These are phyloP conservation scores for Cricetomys ansorgei DNA, from an alignment of 2,113 vertebrate species.

Conservation along the genomic window DNA sequence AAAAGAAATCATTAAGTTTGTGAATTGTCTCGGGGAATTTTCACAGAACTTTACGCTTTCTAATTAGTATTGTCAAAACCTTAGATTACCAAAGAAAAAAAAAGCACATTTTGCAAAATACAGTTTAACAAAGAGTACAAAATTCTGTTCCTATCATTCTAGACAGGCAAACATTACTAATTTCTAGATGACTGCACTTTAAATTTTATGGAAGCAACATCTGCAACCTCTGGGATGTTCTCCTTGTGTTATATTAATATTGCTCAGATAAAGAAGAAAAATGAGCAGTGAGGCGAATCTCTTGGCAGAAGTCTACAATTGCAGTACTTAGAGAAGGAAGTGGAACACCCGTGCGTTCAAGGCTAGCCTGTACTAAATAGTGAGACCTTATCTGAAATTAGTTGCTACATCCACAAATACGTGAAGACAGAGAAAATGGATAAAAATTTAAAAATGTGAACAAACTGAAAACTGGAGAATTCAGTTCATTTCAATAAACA, in stretches of 20 bases:
- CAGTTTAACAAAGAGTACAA: constrained; percentile 66
- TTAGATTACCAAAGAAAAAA: constrained; percentile 70
- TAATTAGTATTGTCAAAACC: constrained; percentile 79
- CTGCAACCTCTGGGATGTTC: constrained; percentile 44
- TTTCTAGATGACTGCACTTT: constrained; percentile 65
- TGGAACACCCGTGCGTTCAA: too few relatives aligned
- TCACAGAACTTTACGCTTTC: constrained; percentile 66
- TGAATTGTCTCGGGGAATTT: constrained; percentile 66
- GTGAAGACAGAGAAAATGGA: neutral
- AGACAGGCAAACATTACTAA: constrained; percentile 71
- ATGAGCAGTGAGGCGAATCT: neutral
- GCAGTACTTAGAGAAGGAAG: neutral
- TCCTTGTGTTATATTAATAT: constrained; percentile 34
- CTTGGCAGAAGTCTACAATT: fast-evolving
- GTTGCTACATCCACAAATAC: neutral
- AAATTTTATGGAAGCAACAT: constrained; percentile 51
- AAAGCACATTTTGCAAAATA: constrained; percentile 67
- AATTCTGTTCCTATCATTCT: constrained; percentile 47
- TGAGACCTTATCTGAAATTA: neutral
- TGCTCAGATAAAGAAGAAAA: constrained; percentile 58
- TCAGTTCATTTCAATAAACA: constrained; percentile 28
- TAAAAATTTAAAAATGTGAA: constrained; percentile 19
- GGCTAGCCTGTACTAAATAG: neutral
- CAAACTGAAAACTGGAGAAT: constrained; percentile 1
- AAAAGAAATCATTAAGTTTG: constrained; percentile 45